These are phyloP conservation scores for Rotaria socialis DNA, from an alignment of 2,888 invertebrate species.

Conservation along the genomic window DNA sequence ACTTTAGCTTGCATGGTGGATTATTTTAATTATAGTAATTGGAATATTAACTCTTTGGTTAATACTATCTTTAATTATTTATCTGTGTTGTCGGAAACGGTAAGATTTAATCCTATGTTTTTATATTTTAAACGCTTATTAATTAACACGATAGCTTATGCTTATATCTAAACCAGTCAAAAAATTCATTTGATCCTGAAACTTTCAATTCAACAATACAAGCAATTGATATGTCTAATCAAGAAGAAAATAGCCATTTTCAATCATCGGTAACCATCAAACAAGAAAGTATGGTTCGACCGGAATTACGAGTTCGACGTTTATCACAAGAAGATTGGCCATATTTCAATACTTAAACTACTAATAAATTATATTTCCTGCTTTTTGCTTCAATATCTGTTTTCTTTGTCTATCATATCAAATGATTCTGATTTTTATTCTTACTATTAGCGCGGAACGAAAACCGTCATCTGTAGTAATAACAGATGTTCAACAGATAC, in stretches of 20 bases:
- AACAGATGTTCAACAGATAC: background rate
- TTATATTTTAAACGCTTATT: background rate
- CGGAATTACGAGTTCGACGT: background rate
- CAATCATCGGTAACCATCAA: background rate
- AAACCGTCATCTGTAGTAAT: background rate
- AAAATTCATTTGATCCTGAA: background rate
- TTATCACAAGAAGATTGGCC: background rate
- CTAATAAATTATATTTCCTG: background rate
- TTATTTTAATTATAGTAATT: background rate
- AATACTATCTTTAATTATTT: background rate
- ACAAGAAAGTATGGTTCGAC: background rate
- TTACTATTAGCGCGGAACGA: background rate
- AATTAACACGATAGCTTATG: background rate
- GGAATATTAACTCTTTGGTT: background rate
- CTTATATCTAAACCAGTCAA: background rate
- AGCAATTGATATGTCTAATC: background rate
- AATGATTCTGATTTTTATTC: background rate
- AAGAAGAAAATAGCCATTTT: background rate
- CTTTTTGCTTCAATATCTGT: background rate
- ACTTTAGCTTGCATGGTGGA: slow-evolving; percentile 18
- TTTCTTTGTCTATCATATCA: background rate
- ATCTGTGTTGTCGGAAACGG: background rate
- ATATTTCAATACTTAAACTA: background rate
- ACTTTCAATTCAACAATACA: background rate
- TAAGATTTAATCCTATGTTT: background rate